Evolutionary conservation across 2,797 vertebrate genomes (phyloP), one percentile per base, ranked within the genome.

Genomic region (Thunnus albacares): DNA sequence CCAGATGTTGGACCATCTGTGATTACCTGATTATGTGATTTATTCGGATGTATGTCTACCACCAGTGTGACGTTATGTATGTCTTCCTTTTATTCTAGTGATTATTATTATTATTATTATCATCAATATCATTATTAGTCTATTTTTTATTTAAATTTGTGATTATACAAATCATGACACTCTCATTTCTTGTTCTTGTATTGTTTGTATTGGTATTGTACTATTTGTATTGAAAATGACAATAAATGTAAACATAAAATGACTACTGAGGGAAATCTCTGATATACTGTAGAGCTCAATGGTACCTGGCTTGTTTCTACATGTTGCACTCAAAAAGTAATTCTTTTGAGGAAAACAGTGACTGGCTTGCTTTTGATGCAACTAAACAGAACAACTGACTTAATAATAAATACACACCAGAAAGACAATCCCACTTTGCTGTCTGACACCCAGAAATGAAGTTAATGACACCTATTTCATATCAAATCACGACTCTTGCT

Each of bases 381-480:
- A 64, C 82, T 66, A 62, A 67, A 61, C 45, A 71, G 41, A 56
- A 35, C 76, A 77, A 72, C 15, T 72, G 18, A 47, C 43, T 24
- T 22, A 70, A 75, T 61, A 59, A 71, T 68, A 18, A 80, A 61
- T 51, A 73, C n/a, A 59, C 38, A 79, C 13, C 22, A 45, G 47
- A 30, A 56, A n/a, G 49, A 28, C 57, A 49, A 70, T 41, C 20
- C 24, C 24, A 64, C 73, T 73, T 66, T 14, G 2, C 61, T 43
- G 28, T 77, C 60, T 51, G 66, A 77, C 67, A 66, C 80, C 58
- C 6, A 47, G 66, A 65, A 80, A 79, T 84, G 20, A 81, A 77
- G 79, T 51, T 81, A 83, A 65, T 22, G 5, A 75, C 79, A 82
- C 72, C 41, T 76, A 60, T 83, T 89, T 80, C 66, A 28, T 33